Percentiles rank a stretch among this genome's conserved stretches.
phyloP scores from a whole-genome alignment of 2,113 vertebrate genomes.

The Alligator mississippiensis region DNA sequence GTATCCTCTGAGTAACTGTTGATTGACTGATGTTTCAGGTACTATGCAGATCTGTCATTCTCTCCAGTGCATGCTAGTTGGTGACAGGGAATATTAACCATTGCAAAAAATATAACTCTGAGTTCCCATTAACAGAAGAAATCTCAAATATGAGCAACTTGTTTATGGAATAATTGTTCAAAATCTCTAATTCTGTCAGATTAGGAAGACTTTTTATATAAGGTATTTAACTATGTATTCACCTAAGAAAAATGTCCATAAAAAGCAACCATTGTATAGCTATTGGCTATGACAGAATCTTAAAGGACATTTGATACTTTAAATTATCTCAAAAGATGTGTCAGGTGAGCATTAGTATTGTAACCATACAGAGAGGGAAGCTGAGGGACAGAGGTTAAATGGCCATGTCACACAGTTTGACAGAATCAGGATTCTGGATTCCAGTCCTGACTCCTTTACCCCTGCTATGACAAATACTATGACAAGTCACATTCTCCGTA shows the following conservation, averaged over 20 bases:
- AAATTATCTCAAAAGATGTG: not conserved
- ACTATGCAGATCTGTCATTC: not conserved
- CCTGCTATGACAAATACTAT: not conserved
- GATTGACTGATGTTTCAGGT: slow-evolving; percentile 2
- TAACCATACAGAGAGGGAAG: not conserved
- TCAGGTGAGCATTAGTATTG: not conserved
- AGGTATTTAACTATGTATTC: not conserved
- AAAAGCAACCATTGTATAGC: not conserved
- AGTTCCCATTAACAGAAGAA: not conserved
- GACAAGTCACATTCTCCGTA: not conserved
- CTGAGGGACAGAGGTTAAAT: not conserved
- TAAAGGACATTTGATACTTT: not conserved
- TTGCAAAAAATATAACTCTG: not conserved
- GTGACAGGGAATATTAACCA: not conserved
- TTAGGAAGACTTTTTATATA: not conserved
- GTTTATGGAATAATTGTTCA: not conserved
- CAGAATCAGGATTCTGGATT: not conserved
- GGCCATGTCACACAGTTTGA: not conserved
- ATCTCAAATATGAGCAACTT: not conserved
- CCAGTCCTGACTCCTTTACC: not conserved
- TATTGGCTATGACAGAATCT: not conserved
- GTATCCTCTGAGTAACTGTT: not conserved
- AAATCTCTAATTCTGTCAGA: not conserved
- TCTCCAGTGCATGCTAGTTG: not conserved
- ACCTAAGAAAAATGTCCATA: not conserved